Conservation (phyloP, 2,113 vertebrate species). For the Ursus arctos region DNA sequence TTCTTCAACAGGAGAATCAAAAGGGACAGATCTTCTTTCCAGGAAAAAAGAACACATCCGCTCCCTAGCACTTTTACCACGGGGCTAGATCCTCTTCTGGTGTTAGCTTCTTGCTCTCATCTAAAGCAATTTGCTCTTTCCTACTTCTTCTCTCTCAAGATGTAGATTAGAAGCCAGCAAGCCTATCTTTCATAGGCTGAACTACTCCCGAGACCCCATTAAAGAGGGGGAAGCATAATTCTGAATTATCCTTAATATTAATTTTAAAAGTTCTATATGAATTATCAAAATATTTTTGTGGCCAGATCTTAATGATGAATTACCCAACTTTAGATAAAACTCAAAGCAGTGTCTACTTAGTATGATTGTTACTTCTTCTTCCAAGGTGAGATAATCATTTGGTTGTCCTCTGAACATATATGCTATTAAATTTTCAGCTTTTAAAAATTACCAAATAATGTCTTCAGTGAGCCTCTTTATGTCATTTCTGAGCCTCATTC, state of each 20-base stretch:
- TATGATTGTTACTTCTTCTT: constrained; percentile 14
- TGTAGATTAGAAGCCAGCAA: background rate
- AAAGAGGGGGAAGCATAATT: background rate
- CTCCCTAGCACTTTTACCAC: background rate
- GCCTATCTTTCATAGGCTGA: background rate
- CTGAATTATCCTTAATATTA: background rate
- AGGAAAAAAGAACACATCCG: background rate
- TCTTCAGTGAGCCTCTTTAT: background rate
- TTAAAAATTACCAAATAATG: background rate
- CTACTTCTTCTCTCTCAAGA: background rate
- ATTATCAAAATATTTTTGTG: constrained; percentile 17
- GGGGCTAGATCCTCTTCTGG: background rate
- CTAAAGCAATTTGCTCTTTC: background rate
- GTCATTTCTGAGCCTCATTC: background rate
- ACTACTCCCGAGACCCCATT: background rate
- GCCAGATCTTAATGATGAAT: background rate
- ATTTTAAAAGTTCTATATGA: background rate
- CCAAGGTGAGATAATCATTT: background rate
- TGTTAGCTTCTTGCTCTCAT: background rate
- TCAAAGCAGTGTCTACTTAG: background rate
- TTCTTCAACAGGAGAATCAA: background rate
- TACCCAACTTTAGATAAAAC: constrained; percentile 5
- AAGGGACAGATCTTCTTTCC: background rate
- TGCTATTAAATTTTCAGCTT: constrained; percentile 23
- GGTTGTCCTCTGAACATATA: background rate